Evolutionary conservation across 2,888 invertebrate species (phyloP), one percentile per base, ranked within the genome.

Genomic region (Latrodectus elegans): DNA sequence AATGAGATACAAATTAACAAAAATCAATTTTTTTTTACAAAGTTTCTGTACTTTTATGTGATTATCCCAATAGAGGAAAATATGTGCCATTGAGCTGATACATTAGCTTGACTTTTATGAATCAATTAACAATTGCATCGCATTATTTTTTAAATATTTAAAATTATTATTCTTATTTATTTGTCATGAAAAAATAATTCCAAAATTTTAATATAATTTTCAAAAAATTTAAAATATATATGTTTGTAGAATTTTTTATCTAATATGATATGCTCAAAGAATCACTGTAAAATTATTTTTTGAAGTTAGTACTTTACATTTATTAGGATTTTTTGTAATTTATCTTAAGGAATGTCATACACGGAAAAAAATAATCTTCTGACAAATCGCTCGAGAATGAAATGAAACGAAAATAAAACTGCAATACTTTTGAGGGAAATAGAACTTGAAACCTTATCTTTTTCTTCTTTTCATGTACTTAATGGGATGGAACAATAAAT

Each of bases 401-500:
- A 38, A 38, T 38, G 38, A 38, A 38, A 38, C 38, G 38, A 38
- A 38, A 38, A 38, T 38, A 38, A 38, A 38, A 38, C 38, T 38
- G 38, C 38, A 38, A 38, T 38, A 38, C 38, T 38, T 38, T 38
- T 38, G 70, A 68, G 17, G 3, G 38, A 75, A 64, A 60, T 75
- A n/a, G 60, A 64, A n/a, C n/a, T 60, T 60, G 38, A 68, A 51
- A 60, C 52, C 60, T 53, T 74, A 60, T 51, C 26, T 15, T 79
- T 70, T 68, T 60, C 51, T 26, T 26, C 70, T 64, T 75, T 51
- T 60, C 64, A 71, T 51, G 49, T 71, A 80, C 22, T 72, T 72
- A 72, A 65, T 72, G 51, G 80, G 72, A 80, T 49, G 72, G 80
- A 80, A 80, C 64, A 72, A 71, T 64, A 64, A 72, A 80, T 80